A percentile compares a stretch with the other conserved stretches of the same genome.
phyloP scores from a whole-genome alignment of 2,113 vertebrate species.

The Upupa epops region DNA sequence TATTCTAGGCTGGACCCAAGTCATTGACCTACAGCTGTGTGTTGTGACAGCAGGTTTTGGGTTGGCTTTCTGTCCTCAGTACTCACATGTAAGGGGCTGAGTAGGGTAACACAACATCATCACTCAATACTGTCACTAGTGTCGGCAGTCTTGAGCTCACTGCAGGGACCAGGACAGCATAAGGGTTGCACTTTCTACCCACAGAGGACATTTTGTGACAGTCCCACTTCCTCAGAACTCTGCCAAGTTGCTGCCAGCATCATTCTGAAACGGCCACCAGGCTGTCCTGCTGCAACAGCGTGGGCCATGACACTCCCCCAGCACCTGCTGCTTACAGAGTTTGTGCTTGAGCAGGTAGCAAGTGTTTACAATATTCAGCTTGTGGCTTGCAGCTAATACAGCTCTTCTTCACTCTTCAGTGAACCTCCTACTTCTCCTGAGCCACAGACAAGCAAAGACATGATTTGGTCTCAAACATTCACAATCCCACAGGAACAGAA shows the following conservation, averaged over 20 bases:
- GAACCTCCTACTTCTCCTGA: background rate
- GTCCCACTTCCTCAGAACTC: background rate
- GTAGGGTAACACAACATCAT: fast-evolving
- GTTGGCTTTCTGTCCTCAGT: background rate
- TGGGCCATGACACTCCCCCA: fast-evolving
- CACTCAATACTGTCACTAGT: fast-evolving
- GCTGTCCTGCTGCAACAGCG: background rate
- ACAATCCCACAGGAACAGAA: fast-evolving
- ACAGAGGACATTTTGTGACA: background rate
- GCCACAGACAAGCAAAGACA: fast-evolving
- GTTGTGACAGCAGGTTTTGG: background rate
- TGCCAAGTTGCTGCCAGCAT: fast-evolving
- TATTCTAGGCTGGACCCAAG: background rate
- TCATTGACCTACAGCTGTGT: fast-evolving
- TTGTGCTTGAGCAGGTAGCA: background rate
- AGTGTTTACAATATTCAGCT: fast-evolving
- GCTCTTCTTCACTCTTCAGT: background rate
- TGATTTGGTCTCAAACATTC: background rate
- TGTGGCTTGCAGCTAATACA: background rate
- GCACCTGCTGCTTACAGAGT: background rate
- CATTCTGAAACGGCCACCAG: background rate
- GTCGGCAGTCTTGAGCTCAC: fast-evolving
- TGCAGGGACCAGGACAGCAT: fast-evolving
- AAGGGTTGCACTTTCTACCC: fast-evolving
- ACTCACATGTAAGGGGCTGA: fast-evolving